These are phyloP conservation scores for Dicranocentrus wangi DNA, from an alignment of 2,888 invertebrate genomes.

Conservation along the genomic window DNA sequence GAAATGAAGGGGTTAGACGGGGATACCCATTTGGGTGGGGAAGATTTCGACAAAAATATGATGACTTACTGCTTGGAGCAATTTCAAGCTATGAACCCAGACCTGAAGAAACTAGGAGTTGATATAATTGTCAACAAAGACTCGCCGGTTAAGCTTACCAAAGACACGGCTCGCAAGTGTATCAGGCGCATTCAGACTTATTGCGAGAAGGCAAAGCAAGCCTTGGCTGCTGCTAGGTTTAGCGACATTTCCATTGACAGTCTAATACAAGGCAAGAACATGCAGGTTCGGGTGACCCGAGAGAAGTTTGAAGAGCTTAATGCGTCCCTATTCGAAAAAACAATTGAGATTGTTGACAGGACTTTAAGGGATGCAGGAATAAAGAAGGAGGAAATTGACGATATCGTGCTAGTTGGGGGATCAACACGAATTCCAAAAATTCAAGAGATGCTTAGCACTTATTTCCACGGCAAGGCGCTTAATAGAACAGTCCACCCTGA, in stretches of 20 bases:
- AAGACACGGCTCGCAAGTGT: conserved; percentile 81
- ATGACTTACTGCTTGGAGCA: conserved; percentile 76
- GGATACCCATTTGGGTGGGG: conserved; percentile 55
- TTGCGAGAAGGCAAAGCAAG: conserved; percentile 75
- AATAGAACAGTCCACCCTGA: conserved; percentile 98
- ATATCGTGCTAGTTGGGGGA: conserved; percentile 94
- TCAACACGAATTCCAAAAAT: conserved; percentile 98
- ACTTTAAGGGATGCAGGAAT: conserved; percentile 92
- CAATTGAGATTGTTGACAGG: conserved; percentile 86
- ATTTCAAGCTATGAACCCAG: conserved; percentile 77
- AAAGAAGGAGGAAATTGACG: conserved; percentile 91
- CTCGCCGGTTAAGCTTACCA: conserved; percentile 77
- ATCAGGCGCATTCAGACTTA: conserved; percentile 80
- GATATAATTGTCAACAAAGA: conserved; percentile 26
- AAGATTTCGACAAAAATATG: conserved; percentile 77
- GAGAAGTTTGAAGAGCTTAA: conserved; percentile 84
- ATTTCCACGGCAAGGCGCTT: conserved; percentile 95
- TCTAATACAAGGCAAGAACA: conserved; percentile 77
- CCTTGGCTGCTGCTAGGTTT: not conserved
- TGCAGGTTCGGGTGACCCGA: conserved; percentile 81
- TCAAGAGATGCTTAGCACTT: conserved; percentile 92
- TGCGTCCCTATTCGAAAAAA: conserved; percentile 83
- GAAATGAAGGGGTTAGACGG: conserved; percentile 37
- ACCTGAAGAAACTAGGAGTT: too few species aligned
- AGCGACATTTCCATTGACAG: not conserved